Evolutionary conservation across 2,797 vertebrate genomes (phyloP).

Genomic region (Parauchenoglanis ngamensis): DNA sequence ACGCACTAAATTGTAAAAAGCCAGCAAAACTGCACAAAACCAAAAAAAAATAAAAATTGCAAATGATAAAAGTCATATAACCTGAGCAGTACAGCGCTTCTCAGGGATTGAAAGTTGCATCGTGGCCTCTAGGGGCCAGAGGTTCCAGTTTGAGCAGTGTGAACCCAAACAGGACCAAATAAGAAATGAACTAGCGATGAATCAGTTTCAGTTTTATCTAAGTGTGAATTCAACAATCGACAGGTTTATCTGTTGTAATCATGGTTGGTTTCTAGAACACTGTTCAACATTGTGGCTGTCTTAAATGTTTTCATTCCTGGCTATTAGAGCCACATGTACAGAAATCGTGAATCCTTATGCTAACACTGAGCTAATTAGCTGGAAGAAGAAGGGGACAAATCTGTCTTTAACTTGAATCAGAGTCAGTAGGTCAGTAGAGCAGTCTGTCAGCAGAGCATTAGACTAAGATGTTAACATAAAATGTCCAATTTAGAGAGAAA

Average conservation of each 20-base stretch:
- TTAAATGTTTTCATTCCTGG: neutral
- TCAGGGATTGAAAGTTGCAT: neutral
- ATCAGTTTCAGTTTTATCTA: no score
- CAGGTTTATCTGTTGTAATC: neutral
- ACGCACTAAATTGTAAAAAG: neutral
- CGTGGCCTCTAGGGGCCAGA: neutral
- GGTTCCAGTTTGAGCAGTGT: no score
- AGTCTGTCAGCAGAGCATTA: constrained; percentile 59
- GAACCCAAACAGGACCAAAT: no score
- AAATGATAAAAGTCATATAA: neutral
- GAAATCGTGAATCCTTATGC: constrained; percentile 6
- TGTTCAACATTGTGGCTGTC: no score
- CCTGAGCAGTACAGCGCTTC: neutral
- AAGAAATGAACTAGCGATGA: no score
- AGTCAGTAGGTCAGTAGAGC: constrained; percentile 61
- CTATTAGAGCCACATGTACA: neutral
- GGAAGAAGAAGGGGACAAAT: neutral
- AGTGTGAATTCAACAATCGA: no score
- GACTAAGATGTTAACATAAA: neutral
- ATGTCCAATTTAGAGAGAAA: neutral
- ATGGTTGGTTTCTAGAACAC: neutral
- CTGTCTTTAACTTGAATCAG: constrained; percentile 56
- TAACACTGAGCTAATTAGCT: constrained; percentile 71
- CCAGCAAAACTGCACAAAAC: neutral
- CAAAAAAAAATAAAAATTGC: no score